phyloP scores from a whole-genome alignment of 1,140 invertebrate species.

The Micrasema minimum region DNA sequence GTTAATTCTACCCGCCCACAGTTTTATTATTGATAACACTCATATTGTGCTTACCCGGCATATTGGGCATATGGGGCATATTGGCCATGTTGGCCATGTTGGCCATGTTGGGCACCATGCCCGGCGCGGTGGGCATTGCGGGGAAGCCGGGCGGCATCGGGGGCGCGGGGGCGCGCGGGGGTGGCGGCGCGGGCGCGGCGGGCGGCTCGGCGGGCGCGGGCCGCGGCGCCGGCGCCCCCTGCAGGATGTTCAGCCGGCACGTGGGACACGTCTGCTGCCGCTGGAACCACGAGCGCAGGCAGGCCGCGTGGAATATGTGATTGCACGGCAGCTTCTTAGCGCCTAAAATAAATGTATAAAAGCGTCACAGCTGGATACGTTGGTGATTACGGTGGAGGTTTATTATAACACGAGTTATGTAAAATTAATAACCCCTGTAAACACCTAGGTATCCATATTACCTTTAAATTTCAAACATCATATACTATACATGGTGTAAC shows the following conservation, averaged over 20 bases:
- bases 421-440: no score
- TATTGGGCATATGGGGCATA: not conserved
- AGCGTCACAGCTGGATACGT: no score
- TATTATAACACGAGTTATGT: no score
- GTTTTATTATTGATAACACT: no score
- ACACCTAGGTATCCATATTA: no score
- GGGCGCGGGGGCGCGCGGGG: slow-evolving; percentile 54
- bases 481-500: no score
- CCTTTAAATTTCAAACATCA: no score
- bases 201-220: slow-evolving; percentile 53
- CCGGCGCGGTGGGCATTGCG: slow-evolving; percentile 23
- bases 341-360: slow-evolving; percentile 64
- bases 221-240: slow-evolving; percentile 68
- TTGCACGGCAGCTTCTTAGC: slow-evolving; percentile 99
- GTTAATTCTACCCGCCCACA: no score
- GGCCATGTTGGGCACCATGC: slow-evolving; percentile 18
- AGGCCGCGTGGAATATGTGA: slow-evolving; percentile 99
- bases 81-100: slow-evolving; percentile 11
- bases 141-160: slow-evolving; percentile 33
- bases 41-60: slow-evolving; percentile 14
- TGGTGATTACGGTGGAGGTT: no score
- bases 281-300: slow-evolving; percentile 99
- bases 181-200: slow-evolving; percentile 60
- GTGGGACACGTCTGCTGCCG: slow-evolving; percentile 99
- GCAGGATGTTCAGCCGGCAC: slow-evolving; percentile 94